Percentiles rank a stretch among this genome's conserved stretches.
phyloP scores from a whole-genome alignment of 2,113 vertebrate genomes.

The Brachionichthys hirsutus region DNA sequence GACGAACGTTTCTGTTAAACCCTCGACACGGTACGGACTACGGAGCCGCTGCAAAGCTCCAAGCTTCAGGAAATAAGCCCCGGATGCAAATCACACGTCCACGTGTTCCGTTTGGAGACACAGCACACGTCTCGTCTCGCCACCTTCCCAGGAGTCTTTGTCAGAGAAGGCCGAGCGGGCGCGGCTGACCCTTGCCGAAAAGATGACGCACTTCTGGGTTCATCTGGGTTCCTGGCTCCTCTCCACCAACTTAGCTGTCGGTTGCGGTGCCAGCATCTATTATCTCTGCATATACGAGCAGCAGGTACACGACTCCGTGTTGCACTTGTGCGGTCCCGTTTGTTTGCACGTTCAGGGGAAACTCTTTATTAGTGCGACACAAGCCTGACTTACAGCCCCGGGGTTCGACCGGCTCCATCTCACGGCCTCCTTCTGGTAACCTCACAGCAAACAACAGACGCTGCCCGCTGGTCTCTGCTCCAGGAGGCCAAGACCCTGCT shows the following conservation, averaged over 20 bases:
- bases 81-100: too few relatives aligned
- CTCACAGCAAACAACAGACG: conserved; percentile 24
- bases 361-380: neutral
- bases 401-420: neutral
- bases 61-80: too few relatives aligned
- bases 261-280: conserved; percentile 81
- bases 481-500: conserved; percentile 82
- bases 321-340: too few relatives aligned
- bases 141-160: conserved; percentile 82
- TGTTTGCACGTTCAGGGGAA: neutral
- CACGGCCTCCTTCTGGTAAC: conserved; percentile 16
- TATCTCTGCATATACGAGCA: conserved; percentile 80
- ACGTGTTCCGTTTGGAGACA: too few relatives aligned
- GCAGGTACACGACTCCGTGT: conserved; percentile 61
- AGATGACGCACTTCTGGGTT: conserved; percentile 55
- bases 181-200: conserved; percentile 64
- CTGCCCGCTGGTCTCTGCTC: conserved; percentile 27
- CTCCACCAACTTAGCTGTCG: conserved; percentile 76
- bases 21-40: too few relatives aligned
- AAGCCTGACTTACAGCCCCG: neutral
- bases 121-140: neutral
- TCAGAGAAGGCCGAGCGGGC: conserved; percentile 72
- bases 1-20: too few relatives aligned
- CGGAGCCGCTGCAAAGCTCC: too few relatives aligned
- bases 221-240: conserved; percentile 81